Conservation (phyloP, 64 coral and sea anemone genomes). For the Montipora foliosa region DNA sequence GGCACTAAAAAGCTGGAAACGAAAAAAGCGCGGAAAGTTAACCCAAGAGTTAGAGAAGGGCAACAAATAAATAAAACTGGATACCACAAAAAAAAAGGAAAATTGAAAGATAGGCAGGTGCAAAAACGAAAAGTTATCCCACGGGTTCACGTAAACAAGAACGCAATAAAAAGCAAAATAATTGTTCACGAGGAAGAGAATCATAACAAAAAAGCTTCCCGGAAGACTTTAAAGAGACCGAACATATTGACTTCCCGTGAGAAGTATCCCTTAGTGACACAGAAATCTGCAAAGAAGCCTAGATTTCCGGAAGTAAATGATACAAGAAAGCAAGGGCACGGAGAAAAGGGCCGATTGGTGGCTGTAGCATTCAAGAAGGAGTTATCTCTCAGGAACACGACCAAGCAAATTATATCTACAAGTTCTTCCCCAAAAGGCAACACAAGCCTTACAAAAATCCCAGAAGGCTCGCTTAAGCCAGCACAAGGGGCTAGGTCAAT, state of each 20-base stretch:
- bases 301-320: background rate
- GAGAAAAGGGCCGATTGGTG: background rate
- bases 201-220: background rate
- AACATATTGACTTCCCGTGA: background rate
- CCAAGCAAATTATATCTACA: background rate
- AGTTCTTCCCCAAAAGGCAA: background rate
- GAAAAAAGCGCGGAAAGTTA: background rate
- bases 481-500: too few species aligned
- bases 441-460: background rate
- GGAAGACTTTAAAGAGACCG: background rate
- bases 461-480: background rate
- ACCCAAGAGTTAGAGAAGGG: background rate
- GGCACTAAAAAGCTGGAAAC: background rate
- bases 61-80: background rate
- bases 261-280: background rate
- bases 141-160: background rate
- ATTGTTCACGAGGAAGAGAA: background rate
- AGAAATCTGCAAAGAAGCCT: background rate
- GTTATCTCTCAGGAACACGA: background rate
- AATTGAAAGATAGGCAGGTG: too few species aligned
- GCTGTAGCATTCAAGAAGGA: background rate
- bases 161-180: slow-evolving; percentile 1
- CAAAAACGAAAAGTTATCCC: too few species aligned
- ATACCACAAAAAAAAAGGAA: too few species aligned
- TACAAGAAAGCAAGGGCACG: background rate